These are phyloP conservation scores for Xenopus borealis DNA, from an alignment of 2,113 vertebrate genomes.

Conservation along the genomic window DNA sequence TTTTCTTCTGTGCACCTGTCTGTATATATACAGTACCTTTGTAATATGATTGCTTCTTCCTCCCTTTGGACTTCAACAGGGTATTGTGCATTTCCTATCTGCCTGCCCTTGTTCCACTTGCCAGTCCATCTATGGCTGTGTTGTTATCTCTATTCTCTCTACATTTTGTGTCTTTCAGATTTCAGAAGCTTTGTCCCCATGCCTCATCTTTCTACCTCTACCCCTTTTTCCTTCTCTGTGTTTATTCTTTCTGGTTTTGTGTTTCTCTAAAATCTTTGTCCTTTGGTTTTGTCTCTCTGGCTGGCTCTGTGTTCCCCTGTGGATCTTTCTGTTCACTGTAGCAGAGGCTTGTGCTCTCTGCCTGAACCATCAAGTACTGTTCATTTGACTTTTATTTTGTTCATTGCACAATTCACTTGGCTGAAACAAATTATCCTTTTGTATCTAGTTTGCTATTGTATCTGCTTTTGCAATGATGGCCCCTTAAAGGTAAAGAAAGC, in stretches of 20 bases:
- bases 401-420: neutral
- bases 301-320: neutral
- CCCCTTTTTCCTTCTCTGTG: neutral
- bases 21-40: neutral
- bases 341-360: neutral
- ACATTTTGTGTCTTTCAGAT: neutral
- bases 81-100: neutral
- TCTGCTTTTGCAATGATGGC: too few species aligned
- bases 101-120: neutral
- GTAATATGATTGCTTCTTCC: neutral
- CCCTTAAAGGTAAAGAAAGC: too few species aligned
- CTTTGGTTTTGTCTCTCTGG: neutral
- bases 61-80: neutral
- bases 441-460: too few species aligned
- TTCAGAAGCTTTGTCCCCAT: neutral
- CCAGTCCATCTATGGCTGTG: neutral
- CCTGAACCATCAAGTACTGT: neutral
- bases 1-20: slow-evolving; percentile 2
- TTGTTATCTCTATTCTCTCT: neutral
- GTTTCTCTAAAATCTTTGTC: neutral
- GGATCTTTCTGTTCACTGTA: neutral
- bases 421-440: neutral
- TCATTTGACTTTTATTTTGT: neutral
- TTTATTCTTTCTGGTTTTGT: neutral
- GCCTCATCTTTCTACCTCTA: neutral